These are phyloP conservation scores for Cactoblastis cactorum DNA, from an alignment of 2,888 invertebrate genomes.

Conservation along the genomic window DNA sequence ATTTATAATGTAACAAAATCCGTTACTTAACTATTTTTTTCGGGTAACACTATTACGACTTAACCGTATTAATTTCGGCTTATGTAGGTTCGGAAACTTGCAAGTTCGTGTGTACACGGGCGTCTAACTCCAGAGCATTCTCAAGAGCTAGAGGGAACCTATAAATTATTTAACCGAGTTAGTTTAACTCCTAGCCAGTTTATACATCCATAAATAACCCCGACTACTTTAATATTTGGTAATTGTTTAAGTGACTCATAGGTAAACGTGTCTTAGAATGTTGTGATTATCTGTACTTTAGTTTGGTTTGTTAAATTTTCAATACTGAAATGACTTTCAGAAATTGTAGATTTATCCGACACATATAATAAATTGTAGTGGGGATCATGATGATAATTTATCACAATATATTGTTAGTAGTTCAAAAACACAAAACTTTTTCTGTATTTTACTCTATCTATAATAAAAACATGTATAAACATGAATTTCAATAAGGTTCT, in stretches of 20 bases:
- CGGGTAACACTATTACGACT: not conserved
- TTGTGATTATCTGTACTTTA: not conserved
- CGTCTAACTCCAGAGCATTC: constrained; percentile 48
- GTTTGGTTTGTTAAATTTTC: no score
- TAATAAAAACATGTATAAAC: no score
- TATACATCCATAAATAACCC: constrained; percentile 47
- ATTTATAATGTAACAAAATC: not conserved
- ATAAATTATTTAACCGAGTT: constrained; percentile 52
- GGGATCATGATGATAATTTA: no score
- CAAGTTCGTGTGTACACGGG: constrained; percentile 28
- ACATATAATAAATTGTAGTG: no score
- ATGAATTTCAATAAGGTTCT: no score
- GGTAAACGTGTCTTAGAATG: constrained; percentile 9
- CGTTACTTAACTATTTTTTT: not conserved
- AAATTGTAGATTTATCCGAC: no score
- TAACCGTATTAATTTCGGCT: constrained; percentile 30
- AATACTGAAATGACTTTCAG: no score
- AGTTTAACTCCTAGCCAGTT: constrained; percentile 46
- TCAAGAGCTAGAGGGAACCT: constrained; percentile 43
- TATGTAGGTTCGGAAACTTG: constrained; percentile 30
- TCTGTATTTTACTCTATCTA: no score
- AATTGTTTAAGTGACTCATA: constrained; percentile 31
- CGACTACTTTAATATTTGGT: constrained; percentile 30
- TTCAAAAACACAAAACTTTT: no score
- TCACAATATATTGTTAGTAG: no score